Evolutionary conservation across 2,888 invertebrate species (phyloP).

Genomic region (Halictus quadricinctus): DNA sequence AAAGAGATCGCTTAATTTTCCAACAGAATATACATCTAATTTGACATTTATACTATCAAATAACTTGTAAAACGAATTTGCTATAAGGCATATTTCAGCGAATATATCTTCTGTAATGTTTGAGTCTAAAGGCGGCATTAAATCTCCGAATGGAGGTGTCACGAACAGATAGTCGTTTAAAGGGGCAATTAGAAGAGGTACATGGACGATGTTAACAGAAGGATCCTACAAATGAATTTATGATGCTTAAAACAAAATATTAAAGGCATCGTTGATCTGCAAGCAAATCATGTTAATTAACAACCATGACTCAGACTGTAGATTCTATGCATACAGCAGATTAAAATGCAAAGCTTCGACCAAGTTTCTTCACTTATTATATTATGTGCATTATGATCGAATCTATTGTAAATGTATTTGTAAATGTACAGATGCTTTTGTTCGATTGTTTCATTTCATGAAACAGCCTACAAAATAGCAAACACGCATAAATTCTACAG

Average conservation of each 20-base stretch:
- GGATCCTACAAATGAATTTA: constrained; percentile 38
- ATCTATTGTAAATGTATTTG: neutral
- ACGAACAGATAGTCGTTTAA: constrained; percentile 86
- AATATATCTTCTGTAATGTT: constrained; percentile 71
- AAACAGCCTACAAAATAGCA: neutral
- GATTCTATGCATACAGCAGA: neutral
- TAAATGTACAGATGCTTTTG: neutral
- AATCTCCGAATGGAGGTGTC: constrained; percentile 85
- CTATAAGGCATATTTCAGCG: constrained; percentile 71
- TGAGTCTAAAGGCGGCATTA: constrained; percentile 84
- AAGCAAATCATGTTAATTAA: neutral
- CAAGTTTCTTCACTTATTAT: neutral
- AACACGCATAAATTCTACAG: neutral
- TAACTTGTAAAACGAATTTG: constrained; percentile 75
- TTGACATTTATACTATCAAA: constrained; percentile 85
- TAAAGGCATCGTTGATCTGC: neutral
- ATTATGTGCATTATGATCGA: neutral
- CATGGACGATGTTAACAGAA: constrained; percentile 83
- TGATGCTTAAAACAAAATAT: neutral
- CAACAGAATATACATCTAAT: constrained; percentile 87
- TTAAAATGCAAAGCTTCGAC: neutral
- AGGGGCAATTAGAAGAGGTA: constrained; percentile 85
- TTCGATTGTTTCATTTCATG: neutral
- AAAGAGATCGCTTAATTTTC: constrained; percentile 85
- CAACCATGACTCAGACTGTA: neutral